Evolutionary conservation across 2,113 vertebrate genomes (phyloP), one percentile per base, ranked within the genome.

Genomic region (Miniopterus natalensis): DNA sequence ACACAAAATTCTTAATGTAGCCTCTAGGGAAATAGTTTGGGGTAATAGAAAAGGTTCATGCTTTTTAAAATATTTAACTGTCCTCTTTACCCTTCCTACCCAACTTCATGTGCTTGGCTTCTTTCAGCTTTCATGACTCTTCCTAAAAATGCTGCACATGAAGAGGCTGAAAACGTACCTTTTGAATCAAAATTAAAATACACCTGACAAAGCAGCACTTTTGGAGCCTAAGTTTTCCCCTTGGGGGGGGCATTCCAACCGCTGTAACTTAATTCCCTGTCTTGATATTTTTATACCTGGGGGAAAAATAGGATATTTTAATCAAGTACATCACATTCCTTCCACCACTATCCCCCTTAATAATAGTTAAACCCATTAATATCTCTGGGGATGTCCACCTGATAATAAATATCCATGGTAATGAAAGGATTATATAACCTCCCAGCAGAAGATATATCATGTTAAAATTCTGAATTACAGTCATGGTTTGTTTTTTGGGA

Each of bases 181-280:
- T 97, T 98, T 97, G 97, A 88, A 96, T 97, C 90, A 96, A 84
- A 96, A 88, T 95, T 90, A 91, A 98, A 96, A 27, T 73, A 53
- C 6, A 55, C 59, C 14, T 42, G 91, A 45, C 80, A 96, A 96
- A 90, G 84, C n/a, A 95, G 84, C n/a, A 95, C 85, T 96, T 98
- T 95, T 74, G 93, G 84, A 97, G 61, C 29, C 81, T 95, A 29
- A 84, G 53, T 92, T 94, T 93, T 59, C 83, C 81, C 8, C 21
- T 90, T 65, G 21, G 45, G 73, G 80, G 65, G 80, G 65, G 4
- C 20, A 83, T n/a, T 45, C 78, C 51, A 68, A 74, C 79, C 97
- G 96, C 88, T 86, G 80, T 95, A 97, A 95, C 79, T 90, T 97
- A 97, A 96, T 97, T 97, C 84, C 89, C 81, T 63, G 23, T 96